Percentiles rank a stretch among this genome's conserved stretches.
Conservation (phyloP, 2,888 invertebrate species). For the Penaeus monodon region DNA sequence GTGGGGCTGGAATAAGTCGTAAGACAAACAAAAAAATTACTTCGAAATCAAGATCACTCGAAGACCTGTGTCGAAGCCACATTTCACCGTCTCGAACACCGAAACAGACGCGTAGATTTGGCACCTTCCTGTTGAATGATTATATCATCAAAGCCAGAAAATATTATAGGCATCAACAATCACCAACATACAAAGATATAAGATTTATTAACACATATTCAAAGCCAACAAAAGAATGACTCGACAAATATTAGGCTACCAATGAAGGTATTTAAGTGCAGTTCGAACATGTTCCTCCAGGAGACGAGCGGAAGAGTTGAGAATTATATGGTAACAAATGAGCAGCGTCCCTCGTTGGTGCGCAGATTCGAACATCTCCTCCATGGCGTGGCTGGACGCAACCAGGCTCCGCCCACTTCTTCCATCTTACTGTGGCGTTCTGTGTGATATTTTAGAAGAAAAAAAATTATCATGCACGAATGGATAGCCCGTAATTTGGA, state of each 20-base stretch:
- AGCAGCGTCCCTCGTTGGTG: constrained; percentile 2
- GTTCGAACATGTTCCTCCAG: too few relatives aligned
- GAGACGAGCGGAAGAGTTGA: neutral
- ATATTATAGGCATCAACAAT: too few relatives aligned
- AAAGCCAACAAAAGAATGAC: too few relatives aligned
- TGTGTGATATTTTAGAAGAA: too few relatives aligned
- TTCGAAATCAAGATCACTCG: constrained; percentile 12
- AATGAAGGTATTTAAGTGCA: too few relatives aligned
- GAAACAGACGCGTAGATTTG: constrained; percentile 1
- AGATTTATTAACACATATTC: too few relatives aligned
- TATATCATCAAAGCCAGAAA: neutral
- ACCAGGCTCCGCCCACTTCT: neutral
- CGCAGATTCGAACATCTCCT: constrained; percentile 6
- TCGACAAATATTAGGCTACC: too few relatives aligned
- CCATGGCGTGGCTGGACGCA: constrained; percentile 12
- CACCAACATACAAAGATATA: too few relatives aligned
- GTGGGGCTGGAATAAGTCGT: too few relatives aligned
- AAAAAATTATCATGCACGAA: too few relatives aligned
- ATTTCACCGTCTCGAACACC: neutral
- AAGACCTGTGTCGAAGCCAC: constrained; percentile 6
- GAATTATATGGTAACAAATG: neutral
- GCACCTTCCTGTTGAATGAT: constrained; percentile 21
- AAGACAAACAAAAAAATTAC: neutral
- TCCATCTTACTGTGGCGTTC: neutral
- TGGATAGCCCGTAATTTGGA: too few relatives aligned